phyloP scores from a whole-genome alignment of 2,888 invertebrate species.

The Apodemia zela region DNA sequence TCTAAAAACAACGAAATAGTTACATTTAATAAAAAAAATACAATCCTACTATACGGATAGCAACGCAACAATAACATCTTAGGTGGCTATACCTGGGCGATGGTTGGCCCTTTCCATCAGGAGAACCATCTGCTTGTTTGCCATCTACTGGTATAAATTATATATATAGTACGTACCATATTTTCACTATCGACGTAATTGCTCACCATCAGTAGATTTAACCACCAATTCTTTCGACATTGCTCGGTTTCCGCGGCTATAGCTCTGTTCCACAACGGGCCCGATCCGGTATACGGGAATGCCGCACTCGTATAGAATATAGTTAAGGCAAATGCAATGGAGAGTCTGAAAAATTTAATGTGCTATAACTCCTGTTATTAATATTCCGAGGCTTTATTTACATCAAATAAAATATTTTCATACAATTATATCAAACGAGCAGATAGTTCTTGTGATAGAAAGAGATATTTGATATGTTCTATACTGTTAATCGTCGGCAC shows the following conservation, averaged over 20 bases:
- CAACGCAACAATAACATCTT: too few species aligned
- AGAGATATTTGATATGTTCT: background rate
- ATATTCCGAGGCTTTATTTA: background rate
- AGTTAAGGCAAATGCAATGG: constrained; percentile 77
- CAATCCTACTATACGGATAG: too few species aligned
- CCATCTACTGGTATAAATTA: background rate
- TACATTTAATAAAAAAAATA: too few species aligned
- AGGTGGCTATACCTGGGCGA: too few species aligned
- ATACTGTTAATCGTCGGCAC: too few species aligned
- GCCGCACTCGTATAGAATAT: constrained; percentile 79
- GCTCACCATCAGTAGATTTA: constrained; percentile 80
- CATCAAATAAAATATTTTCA: background rate
- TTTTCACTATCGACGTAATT: constrained; percentile 80
- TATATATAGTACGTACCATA: constrained; percentile 67
- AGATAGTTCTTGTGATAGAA: background rate
- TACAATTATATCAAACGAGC: background rate
- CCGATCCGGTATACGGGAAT: constrained; percentile 77
- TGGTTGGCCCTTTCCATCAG: too few species aligned
- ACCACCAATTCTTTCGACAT: constrained; percentile 83
- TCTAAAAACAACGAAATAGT: too few species aligned
- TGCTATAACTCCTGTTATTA: too few species aligned
- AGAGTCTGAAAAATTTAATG: constrained; percentile 56
- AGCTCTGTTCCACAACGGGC: constrained; percentile 80
- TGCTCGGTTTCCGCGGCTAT: constrained; percentile 67
- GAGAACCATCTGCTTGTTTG: too few species aligned